Evolutionary conservation across 2,888 invertebrate species (phyloP).

Genomic region (Macrosoma leucophasiata): DNA sequence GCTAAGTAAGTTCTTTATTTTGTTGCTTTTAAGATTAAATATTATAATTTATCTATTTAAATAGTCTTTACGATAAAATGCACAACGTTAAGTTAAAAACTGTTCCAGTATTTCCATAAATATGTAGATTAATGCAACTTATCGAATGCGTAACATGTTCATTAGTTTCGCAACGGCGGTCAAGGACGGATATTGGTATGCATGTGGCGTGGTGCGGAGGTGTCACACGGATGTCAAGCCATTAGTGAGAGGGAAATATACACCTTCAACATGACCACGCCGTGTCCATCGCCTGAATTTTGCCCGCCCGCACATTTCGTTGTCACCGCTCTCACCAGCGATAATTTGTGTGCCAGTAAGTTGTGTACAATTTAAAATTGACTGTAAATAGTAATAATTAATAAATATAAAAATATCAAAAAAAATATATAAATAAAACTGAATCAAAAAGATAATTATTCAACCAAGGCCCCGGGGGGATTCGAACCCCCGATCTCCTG

Average conservation of each 20-base stretch:
- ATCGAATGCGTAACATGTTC: background rate
- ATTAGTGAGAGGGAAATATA: conserved; percentile 55
- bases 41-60: no score
- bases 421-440: conserved; percentile 10
- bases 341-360: conserved; percentile 78
- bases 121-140: no score
- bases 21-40: no score
- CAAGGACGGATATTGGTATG: conserved; percentile 76
- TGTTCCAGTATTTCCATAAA: no score
- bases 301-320: conserved; percentile 72
- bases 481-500: conserved; percentile 76
- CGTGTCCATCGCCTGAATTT: conserved; percentile 63
- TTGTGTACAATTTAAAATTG: conserved; percentile 13
- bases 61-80: no score
- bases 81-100: no score
- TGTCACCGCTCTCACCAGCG: conserved; percentile 62
- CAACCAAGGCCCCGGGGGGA: conserved; percentile 69
- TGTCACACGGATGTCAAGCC: conserved; percentile 63
- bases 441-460: conserved; percentile 11
- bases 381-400: background rate
- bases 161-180: conserved; percentile 69
- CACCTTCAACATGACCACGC: conserved; percentile 64
- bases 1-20: no score
- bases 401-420: conserved; percentile 5
- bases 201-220: conserved; percentile 66